phyloP scores from a whole-genome alignment of 2,113 vertebrate species.

The Sakesphorus luctuosus region DNA sequence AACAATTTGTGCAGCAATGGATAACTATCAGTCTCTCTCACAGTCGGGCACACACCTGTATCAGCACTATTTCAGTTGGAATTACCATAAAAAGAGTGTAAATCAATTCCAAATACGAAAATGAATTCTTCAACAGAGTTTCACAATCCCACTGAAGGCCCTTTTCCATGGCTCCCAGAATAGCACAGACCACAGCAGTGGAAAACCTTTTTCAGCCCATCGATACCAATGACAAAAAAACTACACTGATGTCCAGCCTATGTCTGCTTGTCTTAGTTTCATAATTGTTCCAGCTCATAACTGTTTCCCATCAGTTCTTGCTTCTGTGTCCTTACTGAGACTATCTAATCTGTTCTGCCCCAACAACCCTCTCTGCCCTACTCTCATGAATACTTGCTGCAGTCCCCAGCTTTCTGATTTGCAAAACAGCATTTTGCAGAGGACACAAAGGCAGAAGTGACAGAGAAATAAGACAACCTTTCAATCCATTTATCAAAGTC shows the following conservation, averaged over 20 bases:
- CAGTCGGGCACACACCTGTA: background rate
- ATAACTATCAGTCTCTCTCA: background rate
- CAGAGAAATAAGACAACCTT: slow-evolving; percentile 56
- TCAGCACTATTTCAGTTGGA: background rate
- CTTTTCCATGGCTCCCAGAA: background rate
- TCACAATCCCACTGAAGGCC: background rate
- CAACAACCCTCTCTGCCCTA: background rate
- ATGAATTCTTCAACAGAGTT: background rate
- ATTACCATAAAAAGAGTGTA: background rate
- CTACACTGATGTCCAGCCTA: background rate
- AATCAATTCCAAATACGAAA: background rate
- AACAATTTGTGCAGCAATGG: background rate
- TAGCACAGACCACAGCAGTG: background rate
- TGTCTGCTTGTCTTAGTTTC: background rate
- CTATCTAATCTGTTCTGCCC: background rate
- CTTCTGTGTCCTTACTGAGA: background rate
- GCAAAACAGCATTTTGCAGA: slow-evolving; percentile 35
- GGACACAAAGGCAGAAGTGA: background rate
- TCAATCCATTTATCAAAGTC: slow-evolving; percentile 66
- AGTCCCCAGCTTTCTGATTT: slow-evolving; percentile 27
- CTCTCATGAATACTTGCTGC: slow-evolving; percentile 29
- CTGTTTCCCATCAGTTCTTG: background rate
- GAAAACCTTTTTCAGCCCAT: background rate
- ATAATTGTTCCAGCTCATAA: background rate
- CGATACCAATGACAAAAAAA: background rate